A percentile compares a stretch with the other conserved stretches of the same genome.
Conservation (phyloP, 2,888 invertebrate genomes). For the Bhutanitis thaidina region DNA sequence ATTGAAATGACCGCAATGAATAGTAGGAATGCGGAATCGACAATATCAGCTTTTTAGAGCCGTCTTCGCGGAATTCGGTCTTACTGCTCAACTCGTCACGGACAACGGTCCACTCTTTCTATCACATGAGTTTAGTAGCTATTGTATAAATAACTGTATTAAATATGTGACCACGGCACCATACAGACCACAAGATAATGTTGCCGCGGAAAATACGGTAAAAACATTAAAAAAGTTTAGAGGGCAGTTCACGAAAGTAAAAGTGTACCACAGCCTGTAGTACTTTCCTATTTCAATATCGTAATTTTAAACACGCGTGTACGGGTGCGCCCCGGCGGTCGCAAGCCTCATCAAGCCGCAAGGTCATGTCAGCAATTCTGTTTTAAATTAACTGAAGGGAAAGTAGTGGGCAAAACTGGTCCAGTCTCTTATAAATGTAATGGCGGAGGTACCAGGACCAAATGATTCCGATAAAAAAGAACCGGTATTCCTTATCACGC, state of each 20-base stretch:
- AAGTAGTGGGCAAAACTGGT: background rate
- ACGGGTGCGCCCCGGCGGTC: background rate
- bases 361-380: too few species aligned
- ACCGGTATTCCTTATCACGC: too few species aligned
- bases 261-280: too few species aligned
- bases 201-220: background rate
- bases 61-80: background rate
- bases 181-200: background rate
- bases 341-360: too few species aligned
- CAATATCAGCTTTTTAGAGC: background rate
- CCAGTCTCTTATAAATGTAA: background rate
- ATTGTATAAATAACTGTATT: background rate
- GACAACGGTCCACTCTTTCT: background rate
- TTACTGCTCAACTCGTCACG: background rate
- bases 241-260: too few species aligned
- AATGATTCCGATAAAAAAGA: too few species aligned
- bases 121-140: background rate
- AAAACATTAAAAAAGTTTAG: background rate
- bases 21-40: background rate
- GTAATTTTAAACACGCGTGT: background rate
- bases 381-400: background rate
- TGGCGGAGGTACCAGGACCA: background rate
- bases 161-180: background rate
- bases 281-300: background rate
- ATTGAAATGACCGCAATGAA: background rate